Evolutionary conservation across 2,113 vertebrate genomes (phyloP).

Genomic region (Monopterus albus): DNA sequence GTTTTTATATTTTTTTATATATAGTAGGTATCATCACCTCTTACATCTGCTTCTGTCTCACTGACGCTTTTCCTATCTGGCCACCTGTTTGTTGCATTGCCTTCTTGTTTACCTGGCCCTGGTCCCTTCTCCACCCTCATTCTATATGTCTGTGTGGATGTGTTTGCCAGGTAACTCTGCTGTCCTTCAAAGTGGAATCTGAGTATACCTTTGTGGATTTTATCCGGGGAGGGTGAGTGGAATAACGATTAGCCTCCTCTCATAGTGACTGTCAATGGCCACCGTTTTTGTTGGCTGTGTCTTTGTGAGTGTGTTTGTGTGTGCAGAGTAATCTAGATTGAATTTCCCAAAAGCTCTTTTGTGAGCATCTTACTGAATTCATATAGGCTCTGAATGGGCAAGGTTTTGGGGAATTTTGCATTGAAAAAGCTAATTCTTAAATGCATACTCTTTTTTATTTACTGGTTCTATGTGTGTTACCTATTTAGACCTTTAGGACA

Average conservation of each 20-base stretch:
- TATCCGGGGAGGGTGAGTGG: constrained; percentile 96
- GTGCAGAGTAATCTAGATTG: background rate
- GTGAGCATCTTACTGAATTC: constrained; percentile 25
- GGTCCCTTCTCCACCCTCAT: background rate
- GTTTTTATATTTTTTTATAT: background rate
- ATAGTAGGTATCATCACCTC: constrained; percentile 18
- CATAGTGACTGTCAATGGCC: constrained; percentile 19
- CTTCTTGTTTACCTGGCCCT: constrained; percentile 11
- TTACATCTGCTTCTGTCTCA: constrained; percentile 35
- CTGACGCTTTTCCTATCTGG: constrained; percentile 12
- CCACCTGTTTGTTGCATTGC: constrained; percentile 44
- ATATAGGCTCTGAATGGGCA: background rate
- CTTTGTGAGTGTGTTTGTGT: constrained; percentile 5
- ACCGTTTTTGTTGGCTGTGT: constrained; percentile 9
- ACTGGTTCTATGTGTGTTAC: constrained; percentile 48
- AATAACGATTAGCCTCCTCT: constrained; percentile 60
- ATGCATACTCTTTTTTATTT: constrained; percentile 55
- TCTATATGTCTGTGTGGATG: constrained; percentile 24
- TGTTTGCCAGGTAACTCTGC: constrained; percentile 90
- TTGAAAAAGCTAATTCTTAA: constrained; percentile 31
- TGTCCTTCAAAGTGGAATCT: constrained; percentile 96
- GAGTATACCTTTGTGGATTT: constrained; percentile 99
- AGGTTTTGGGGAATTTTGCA: background rate
- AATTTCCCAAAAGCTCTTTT: constrained; percentile 16
- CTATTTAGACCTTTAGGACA: constrained; percentile 43